Evolutionary conservation across 2,888 invertebrate genomes (phyloP).

Genomic region (Mechanitis mazaeus): DNA sequence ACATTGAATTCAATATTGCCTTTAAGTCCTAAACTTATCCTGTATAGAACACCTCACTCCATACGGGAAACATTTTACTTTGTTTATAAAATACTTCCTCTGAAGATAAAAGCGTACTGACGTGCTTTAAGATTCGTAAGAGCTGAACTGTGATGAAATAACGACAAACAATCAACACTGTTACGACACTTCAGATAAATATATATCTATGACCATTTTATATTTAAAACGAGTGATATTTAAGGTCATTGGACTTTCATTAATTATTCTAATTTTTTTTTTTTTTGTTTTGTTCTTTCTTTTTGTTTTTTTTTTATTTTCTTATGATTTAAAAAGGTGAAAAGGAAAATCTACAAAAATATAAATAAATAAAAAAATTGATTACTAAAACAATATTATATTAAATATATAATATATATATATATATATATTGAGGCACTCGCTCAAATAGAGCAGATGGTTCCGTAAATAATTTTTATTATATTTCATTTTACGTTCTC

Average conservation of each 20-base stretch:
- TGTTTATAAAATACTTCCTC: slow-evolving; percentile 26
- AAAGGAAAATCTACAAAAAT: too few relatives aligned
- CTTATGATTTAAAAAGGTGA: too few relatives aligned
- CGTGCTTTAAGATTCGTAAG: slow-evolving; percentile 10
- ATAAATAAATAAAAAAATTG: too few relatives aligned
- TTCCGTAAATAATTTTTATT: not conserved
- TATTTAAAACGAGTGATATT: too few relatives aligned
- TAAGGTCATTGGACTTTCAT: too few relatives aligned
- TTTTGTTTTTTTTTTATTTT: too few relatives aligned
- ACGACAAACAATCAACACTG: slow-evolving; percentile 1
- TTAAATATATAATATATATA: too few relatives aligned
- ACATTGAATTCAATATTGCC: not conserved
- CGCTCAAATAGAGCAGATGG: not conserved
- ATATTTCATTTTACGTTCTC: not conserved
- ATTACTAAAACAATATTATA: too few relatives aligned
- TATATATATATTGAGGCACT: not conserved
- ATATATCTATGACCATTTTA: too few relatives aligned
- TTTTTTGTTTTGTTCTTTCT: too few relatives aligned
- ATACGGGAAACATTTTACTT: slow-evolving; percentile 21
- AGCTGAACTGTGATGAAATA: slow-evolving; percentile 11
- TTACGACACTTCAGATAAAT: not conserved
- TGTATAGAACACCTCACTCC: slow-evolving; percentile 19
- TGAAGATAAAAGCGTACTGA: slow-evolving; percentile 25
- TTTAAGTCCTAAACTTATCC: slow-evolving; percentile 12
- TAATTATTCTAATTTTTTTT: too few relatives aligned